Evolutionary conservation across 2,797 vertebrate genomes (phyloP).

Genomic region (Eospalax fontanierii): DNA sequence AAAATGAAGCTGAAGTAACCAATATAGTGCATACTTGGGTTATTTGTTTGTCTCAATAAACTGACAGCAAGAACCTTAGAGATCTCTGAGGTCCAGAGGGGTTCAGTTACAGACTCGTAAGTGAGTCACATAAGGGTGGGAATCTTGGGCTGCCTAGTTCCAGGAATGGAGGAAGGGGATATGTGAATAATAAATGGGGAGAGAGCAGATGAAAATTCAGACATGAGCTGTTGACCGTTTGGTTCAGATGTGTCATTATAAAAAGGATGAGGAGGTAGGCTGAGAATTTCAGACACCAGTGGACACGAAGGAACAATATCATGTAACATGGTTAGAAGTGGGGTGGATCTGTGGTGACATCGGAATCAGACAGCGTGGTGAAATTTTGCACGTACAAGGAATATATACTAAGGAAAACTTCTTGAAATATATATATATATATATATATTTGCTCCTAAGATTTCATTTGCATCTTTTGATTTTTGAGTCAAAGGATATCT

Average conservation of each 20-base stretch:
- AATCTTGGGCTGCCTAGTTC: not conserved
- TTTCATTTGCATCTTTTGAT: not conserved
- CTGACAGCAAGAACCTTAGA: not conserved
- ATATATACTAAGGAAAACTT: constrained; percentile 8
- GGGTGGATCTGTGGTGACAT: not conserved
- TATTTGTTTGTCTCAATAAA: not conserved
- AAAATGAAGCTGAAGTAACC: not conserved
- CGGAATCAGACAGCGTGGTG: not conserved
- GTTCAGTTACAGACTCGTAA: not conserved
- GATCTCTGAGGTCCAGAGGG: not conserved
- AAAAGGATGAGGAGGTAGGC: not conserved
- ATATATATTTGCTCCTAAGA: not conserved
- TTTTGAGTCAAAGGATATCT: not conserved
- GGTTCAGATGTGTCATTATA: not conserved
- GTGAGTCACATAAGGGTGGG: not conserved
- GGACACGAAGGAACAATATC: not conserved
- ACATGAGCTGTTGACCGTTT: not conserved
- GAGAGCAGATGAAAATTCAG: not conserved
- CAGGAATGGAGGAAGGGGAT: not conserved
- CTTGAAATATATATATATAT: not conserved
- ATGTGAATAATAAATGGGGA: not conserved
- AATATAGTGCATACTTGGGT: not conserved
- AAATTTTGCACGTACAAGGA: not conserved
- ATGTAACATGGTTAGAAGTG: not conserved
- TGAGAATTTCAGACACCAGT: not conserved